phyloP scores from a whole-genome alignment of 2,888 invertebrate species.

The Micoletzkya japonica region DNA sequence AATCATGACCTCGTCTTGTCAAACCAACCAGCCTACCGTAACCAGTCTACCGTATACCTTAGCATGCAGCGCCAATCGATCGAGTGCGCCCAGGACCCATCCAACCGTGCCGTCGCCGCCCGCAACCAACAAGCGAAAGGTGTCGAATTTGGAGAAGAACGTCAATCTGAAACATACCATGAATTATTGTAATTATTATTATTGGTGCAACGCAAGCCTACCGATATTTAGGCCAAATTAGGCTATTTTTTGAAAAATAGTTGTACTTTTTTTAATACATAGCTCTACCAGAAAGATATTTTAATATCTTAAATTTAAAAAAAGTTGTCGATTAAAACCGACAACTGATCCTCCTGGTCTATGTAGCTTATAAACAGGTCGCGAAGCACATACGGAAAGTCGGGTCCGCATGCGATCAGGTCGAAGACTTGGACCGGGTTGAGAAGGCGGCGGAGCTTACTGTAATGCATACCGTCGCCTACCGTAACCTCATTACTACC shows the following conservation, averaged over 20 bases:
- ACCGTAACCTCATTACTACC: slow-evolving; percentile 2
- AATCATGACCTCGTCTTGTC: neutral
- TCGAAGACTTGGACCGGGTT: slow-evolving; percentile 98
- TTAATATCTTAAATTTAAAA: too few relatives aligned
- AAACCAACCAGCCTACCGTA: neutral
- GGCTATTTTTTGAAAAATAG: neutral
- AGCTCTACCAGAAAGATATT: too few relatives aligned
- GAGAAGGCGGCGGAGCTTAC: slow-evolving; percentile 69
- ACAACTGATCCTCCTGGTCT: too few relatives aligned
- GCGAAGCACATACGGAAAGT: slow-evolving; percentile 75
- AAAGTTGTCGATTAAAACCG: neutral
- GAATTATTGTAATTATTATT: neutral
- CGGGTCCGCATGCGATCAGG: slow-evolving; percentile 81
- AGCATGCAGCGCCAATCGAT: slow-evolving; percentile 82
- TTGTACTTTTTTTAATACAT: too few relatives aligned
- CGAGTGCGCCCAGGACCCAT: slow-evolving; percentile 95
- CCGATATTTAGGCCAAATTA: too few relatives aligned
- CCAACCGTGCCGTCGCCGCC: slow-evolving; percentile 97
- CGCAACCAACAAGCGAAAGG: slow-evolving; percentile 91
- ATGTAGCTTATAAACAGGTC: too few relatives aligned
- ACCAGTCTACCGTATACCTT: slow-evolving; percentile 37
- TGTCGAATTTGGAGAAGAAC: slow-evolving; percentile 90
- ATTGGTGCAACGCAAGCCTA: too few relatives aligned
- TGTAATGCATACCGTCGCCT: neutral
- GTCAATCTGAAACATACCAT: slow-evolving; percentile 71